Evolutionary conservation across 1,140 invertebrate genomes (phyloP).

Genomic region (Sminthurinus signatus): DNA sequence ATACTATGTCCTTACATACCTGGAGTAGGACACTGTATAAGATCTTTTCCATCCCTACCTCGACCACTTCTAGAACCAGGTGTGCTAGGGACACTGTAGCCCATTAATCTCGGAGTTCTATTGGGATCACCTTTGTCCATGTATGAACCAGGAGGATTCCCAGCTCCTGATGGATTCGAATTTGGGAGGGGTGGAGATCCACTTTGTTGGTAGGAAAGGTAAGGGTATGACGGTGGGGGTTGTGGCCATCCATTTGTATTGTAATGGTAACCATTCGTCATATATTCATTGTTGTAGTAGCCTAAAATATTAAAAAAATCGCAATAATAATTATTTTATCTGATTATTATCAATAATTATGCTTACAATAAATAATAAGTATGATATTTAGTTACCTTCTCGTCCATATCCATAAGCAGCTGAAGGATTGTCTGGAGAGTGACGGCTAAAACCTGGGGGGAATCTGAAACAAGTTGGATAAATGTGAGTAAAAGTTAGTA

Average conservation of each 20-base stretch:
- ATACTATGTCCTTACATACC: too few species aligned
- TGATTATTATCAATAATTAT: background rate
- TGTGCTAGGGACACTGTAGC: slow-evolving; percentile 24
- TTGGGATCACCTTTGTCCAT: slow-evolving; percentile 27
- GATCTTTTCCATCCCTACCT: slow-evolving; percentile 59
- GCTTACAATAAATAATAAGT: too few species aligned
- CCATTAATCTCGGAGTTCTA: slow-evolving; percentile 23
- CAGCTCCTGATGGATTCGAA: slow-evolving; percentile 19
- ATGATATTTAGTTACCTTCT: slow-evolving; percentile 18
- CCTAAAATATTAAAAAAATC: slow-evolving; percentile 26
- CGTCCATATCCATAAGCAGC: slow-evolving; percentile 31
- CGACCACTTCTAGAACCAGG: slow-evolving; percentile 45
- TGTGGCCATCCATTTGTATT: slow-evolving; percentile 37
- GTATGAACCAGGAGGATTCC: slow-evolving; percentile 21
- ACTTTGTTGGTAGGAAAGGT: slow-evolving; percentile 29
- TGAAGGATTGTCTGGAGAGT: slow-evolving; percentile 45
- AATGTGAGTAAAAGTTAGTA: background rate
- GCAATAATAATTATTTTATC: slow-evolving; percentile 4
- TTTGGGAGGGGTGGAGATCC: slow-evolving; percentile 19
- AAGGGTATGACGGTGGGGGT: slow-evolving; percentile 28
- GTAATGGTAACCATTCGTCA: slow-evolving; percentile 38
- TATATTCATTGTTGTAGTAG: slow-evolving; percentile 38
- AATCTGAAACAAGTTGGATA: slow-evolving; percentile 9
- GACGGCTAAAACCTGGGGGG: slow-evolving; percentile 32
- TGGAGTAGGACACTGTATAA: slow-evolving; percentile 55